A percentile compares a stretch with the other conserved stretches of the same genome.
Conservation (phyloP, 2,888 invertebrate species). For the Eilema griseolum region DNA sequence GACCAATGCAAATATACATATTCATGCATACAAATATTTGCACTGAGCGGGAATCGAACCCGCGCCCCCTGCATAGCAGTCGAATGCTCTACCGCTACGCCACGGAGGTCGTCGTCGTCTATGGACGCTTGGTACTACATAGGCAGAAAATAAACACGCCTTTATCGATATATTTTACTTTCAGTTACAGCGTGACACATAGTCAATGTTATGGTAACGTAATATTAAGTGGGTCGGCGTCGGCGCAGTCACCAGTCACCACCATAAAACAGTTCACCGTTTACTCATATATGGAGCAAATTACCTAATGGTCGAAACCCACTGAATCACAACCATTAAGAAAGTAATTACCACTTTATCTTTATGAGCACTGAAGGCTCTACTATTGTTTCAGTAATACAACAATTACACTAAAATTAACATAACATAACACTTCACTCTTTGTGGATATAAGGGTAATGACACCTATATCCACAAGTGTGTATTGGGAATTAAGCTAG, state of each 20-base stretch:
- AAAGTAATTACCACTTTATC: conserved; percentile 79
- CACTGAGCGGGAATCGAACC: too few species aligned
- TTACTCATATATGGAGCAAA: conserved; percentile 49
- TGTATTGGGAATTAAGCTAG: neutral
- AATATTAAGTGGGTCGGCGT: conserved; percentile 42
- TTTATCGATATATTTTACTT: conserved; percentile 13
- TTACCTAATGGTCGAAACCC: conserved; percentile 50
- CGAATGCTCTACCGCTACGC: too few species aligned
- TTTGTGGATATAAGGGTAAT: neutral
- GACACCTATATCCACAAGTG: neutral
- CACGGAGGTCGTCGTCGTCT: too few species aligned
- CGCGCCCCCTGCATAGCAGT: too few species aligned
- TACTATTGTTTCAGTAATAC: conserved; percentile 58
- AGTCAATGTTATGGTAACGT: conserved; percentile 10
- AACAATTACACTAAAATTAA: conserved; percentile 54
- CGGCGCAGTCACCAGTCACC: conserved; percentile 50
- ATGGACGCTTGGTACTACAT: neutral
- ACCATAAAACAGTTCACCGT: conserved; percentile 51
- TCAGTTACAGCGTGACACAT: conserved; percentile 39
- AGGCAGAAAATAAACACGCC: neutral
- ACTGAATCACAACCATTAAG: conserved; percentile 64
- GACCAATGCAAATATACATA: too few species aligned
- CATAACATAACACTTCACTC: conserved; percentile 9
- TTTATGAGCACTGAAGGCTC: conserved; percentile 73
- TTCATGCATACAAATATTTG: too few species aligned